A percentile compares a stretch with the other conserved stretches of the same genome.
phyloP scores from a whole-genome alignment of 1,140 invertebrate genomes.

The Colletes gigas region DNA sequence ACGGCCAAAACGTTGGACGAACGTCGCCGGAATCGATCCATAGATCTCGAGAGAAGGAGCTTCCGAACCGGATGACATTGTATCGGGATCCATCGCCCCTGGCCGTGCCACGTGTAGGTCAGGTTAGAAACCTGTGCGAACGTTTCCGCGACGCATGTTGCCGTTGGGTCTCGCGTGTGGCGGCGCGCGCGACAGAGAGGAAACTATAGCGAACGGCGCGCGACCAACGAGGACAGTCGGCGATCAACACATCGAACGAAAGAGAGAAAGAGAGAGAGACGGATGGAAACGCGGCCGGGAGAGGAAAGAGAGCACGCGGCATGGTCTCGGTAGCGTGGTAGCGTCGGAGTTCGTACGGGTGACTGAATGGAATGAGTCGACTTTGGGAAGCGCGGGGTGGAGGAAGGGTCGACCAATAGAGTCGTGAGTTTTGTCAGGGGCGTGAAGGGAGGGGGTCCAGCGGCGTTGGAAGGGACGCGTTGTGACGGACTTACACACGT shows the following conservation, averaged over 20 bases:
- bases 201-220: constrained; percentile 26
- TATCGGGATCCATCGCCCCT: constrained; percentile 52
- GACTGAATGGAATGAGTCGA: constrained; percentile 67
- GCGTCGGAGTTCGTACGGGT: constrained; percentile 58
- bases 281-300: constrained; percentile 7
- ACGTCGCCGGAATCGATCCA: background rate
- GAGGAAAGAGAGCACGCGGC: constrained; percentile 32
- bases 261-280: constrained; percentile 5
- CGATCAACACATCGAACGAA: constrained; percentile 19
- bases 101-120: constrained; percentile 60
- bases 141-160: constrained; percentile 53
- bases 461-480: constrained; percentile 10
- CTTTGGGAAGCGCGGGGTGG: constrained; percentile 26
- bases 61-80: constrained; percentile 51
- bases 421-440: constrained; percentile 37
- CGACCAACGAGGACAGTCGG: constrained; percentile 11
- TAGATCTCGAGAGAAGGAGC: background rate
- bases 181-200: constrained; percentile 38
- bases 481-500: constrained; percentile 63
- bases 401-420: constrained; percentile 47
- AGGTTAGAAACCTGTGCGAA: constrained; percentile 66
- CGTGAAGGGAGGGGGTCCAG: constrained; percentile 9
- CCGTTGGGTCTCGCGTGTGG: constrained; percentile 13
- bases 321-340: constrained; percentile 43
- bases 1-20: too few species aligned